Percentiles rank a stretch among this genome's conserved stretches.
These are phyloP conservation scores for Psix sp. DNA, from an alignment of 1,140 invertebrate species.

Conservation along the genomic window DNA sequence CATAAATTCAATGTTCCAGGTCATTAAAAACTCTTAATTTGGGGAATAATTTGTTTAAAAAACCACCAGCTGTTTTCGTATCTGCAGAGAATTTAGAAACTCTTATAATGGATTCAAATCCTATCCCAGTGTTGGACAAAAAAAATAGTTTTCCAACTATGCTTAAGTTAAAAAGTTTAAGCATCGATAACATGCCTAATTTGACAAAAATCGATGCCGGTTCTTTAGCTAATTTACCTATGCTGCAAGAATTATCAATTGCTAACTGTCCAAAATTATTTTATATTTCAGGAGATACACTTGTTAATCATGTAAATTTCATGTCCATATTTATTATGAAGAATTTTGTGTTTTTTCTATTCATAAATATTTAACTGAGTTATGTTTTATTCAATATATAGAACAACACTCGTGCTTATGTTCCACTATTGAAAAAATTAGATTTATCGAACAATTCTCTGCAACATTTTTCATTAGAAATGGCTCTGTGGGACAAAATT, in stretches of 20 bases:
- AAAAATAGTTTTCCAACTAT: slow-evolving; percentile 80
- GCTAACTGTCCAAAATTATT: slow-evolving; percentile 79
- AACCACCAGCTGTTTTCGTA: slow-evolving; percentile 80
- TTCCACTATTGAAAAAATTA: slow-evolving; percentile 81
- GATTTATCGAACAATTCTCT: slow-evolving; percentile 84
- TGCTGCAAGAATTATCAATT: slow-evolving; percentile 77
- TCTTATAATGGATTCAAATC: slow-evolving; percentile 83
- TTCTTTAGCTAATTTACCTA: slow-evolving; percentile 76
- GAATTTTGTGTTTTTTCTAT: background rate
- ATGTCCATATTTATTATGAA: slow-evolving; percentile 1
- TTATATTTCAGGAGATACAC: slow-evolving; percentile 78
- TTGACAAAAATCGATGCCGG: slow-evolving; percentile 78
- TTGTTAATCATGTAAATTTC: slow-evolving; percentile 58
- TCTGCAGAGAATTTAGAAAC: slow-evolving; percentile 79
- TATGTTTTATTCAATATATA: slow-evolving; percentile 12
- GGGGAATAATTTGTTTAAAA: slow-evolving; percentile 81
- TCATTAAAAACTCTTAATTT: slow-evolving; percentile 82
- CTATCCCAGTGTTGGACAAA: slow-evolving; percentile 76
- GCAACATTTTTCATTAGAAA: slow-evolving; percentile 77
- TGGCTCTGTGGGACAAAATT: slow-evolving; percentile 83
- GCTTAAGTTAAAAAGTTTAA: slow-evolving; percentile 79
- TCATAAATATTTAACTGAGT: slow-evolving; percentile 2
- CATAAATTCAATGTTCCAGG: slow-evolving; percentile 53
- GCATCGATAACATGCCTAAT: slow-evolving; percentile 81
- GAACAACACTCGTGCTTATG: slow-evolving; percentile 60